A percentile compares a stretch with the other conserved stretches of the same genome.
These are phyloP conservation scores for Dipodomys ordii DNA, from an alignment of 2,113 vertebrate species.

Conservation along the genomic window DNA sequence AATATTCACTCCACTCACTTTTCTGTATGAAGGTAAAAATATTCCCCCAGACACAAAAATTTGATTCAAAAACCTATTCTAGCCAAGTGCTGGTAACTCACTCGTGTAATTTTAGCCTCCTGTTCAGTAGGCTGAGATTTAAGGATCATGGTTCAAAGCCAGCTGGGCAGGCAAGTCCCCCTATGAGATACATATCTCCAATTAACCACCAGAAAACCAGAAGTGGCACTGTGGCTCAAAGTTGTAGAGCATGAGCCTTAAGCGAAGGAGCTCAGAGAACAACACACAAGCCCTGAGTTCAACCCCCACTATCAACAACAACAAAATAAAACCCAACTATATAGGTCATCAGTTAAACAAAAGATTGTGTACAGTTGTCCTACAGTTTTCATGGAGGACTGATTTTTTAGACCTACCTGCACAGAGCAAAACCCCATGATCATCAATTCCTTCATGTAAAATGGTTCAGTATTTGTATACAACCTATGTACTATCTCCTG, in stretches of 20 bases:
- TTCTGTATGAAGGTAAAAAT: neutral
- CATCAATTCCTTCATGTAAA: neutral
- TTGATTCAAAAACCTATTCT: constrained; percentile 2
- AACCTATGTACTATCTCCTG: neutral
- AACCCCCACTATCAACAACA: too few relatives aligned
- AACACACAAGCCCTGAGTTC: too few relatives aligned
- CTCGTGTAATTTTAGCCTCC: too few relatives aligned
- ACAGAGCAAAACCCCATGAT: neutral
- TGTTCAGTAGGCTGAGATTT: too few relatives aligned
- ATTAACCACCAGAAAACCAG: too few relatives aligned
- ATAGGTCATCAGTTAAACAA: neutral
- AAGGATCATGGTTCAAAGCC: too few relatives aligned
- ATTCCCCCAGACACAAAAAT: neutral
- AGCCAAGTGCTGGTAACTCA: too few relatives aligned
- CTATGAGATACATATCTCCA: too few relatives aligned
- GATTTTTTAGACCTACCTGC: neutral
- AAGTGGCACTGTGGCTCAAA: too few relatives aligned
- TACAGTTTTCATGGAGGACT: neutral
- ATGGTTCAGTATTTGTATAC: neutral
- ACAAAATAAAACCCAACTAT: neutral
- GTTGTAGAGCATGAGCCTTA: too few relatives aligned
- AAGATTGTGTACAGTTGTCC: neutral
- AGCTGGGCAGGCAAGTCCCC: too few relatives aligned
- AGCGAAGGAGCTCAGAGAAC: too few relatives aligned
- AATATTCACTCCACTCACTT: neutral